Evolutionary conservation across 2,888 invertebrate species (phyloP).

Genomic region (Eupithecia subumbrata): DNA sequence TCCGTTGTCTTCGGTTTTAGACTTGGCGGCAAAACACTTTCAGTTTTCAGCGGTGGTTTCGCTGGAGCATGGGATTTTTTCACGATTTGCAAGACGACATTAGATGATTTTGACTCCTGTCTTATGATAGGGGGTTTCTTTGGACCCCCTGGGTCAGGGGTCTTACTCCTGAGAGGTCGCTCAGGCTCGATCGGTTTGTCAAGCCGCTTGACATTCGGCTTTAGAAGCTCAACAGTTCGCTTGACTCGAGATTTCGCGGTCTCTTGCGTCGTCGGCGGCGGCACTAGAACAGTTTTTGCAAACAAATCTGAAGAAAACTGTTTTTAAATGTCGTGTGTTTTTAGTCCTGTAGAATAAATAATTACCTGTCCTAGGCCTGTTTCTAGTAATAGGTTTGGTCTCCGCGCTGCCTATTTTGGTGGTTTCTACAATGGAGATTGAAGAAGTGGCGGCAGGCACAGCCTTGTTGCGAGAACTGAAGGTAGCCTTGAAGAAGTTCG

Average conservation of each 20-base stretch:
- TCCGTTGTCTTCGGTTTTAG: conserved; percentile 65
- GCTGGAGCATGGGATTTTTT: conserved; percentile 66
- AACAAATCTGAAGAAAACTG: background rate
- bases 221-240: conserved; percentile 57
- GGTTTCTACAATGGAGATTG: conserved; percentile 63
- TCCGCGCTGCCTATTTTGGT: conserved; percentile 82
- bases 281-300: conserved; percentile 48
- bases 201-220: conserved; percentile 55
- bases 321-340: background rate
- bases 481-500: conserved; percentile 78
- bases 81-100: conserved; percentile 73
- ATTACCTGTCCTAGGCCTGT: conserved; percentile 76
- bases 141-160: conserved; percentile 61
- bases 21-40: conserved; percentile 67
- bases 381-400: conserved; percentile 80
- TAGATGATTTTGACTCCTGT: conserved; percentile 61
- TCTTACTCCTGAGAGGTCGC: conserved; percentile 58
- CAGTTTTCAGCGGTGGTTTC: conserved; percentile 51
- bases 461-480: conserved; percentile 80
- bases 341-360: background rate
- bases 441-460: conserved; percentile 62
- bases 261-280: conserved; percentile 49
- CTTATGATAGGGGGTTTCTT: conserved; percentile 56
- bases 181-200: conserved; percentile 63
- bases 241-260: conserved; percentile 59